phyloP scores from a whole-genome alignment of 2,888 invertebrate species.

The Gisinianus flammeolus region DNA sequence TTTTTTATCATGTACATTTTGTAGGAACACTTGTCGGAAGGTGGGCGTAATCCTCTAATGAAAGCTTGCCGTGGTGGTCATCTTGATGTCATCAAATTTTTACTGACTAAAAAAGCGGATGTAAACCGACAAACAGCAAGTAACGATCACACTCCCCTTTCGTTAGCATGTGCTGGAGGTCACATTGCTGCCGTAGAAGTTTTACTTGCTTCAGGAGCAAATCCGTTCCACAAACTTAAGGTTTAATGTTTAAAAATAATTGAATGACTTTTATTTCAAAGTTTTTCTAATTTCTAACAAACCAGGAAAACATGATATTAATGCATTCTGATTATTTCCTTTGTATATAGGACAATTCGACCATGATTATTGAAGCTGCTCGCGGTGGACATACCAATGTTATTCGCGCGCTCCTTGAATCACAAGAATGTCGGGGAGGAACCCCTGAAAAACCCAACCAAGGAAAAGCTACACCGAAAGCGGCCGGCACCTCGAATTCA shows the following conservation, averaged over 20 bases:
- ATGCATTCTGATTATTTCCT: neutral
- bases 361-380: constrained; percentile 97
- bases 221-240: constrained; percentile 95
- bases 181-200: constrained; percentile 92
- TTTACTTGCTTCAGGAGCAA: constrained; percentile 87
- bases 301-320: neutral
- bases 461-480: constrained; percentile 25
- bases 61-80: constrained; percentile 97
- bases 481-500: constrained; percentile 10
- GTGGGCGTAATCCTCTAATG: constrained; percentile 97
- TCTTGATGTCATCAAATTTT: constrained; percentile 92
- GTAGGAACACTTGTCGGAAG: constrained; percentile 93
- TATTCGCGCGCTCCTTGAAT: constrained; percentile 88
- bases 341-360: constrained; percentile 81
- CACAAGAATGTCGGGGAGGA: constrained; percentile 38
- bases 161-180: constrained; percentile 95
- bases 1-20: too few species aligned
- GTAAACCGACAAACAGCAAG: constrained; percentile 88
- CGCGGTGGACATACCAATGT: constrained; percentile 97
- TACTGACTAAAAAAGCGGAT: constrained; percentile 84
- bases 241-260: constrained; percentile 61
- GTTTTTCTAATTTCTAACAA: neutral
- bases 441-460: constrained; percentile 31
- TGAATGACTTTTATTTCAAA: neutral
- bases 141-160: constrained; percentile 96